Evolutionary conservation across 2,888 invertebrate genomes (phyloP).

Genomic region (Atethmia centrago): DNA sequence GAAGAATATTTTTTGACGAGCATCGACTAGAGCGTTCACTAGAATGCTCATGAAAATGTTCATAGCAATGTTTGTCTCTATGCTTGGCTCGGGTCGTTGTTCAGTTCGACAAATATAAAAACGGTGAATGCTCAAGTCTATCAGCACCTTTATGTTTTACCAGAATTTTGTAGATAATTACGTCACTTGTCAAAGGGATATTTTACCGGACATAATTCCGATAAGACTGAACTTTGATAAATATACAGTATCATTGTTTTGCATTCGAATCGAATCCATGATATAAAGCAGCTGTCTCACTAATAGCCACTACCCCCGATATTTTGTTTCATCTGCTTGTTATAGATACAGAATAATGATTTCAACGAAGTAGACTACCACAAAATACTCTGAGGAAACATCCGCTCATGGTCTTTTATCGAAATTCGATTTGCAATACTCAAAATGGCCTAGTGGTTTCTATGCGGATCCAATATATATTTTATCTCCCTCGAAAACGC

Average conservation of each 20-base stretch:
- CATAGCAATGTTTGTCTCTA: no score
- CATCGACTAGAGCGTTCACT: no score
- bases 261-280: not conserved
- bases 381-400: not conserved
- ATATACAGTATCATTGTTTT: not conserved
- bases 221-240: not conserved
- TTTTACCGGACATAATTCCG: not conserved
- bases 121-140: no score
- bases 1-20: no score
- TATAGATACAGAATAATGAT: not conserved
- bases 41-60: no score
- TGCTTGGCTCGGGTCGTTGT: no score
- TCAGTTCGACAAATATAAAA: no score
- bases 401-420: not conserved
- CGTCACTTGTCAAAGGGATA: not conserved
- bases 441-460: constrained; percentile 21
- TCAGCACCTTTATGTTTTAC: no score
- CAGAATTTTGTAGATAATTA: not conserved
- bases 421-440: not conserved
- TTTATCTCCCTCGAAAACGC: constrained; percentile 61
- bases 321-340: not conserved
- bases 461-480: constrained; percentile 44
- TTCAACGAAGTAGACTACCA: not conserved
- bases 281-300: not conserved
- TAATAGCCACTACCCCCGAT: not conserved